These are phyloP conservation scores for Thamnophis elegans DNA, from an alignment of 2,797 vertebrate species.

Conservation along the genomic window DNA sequence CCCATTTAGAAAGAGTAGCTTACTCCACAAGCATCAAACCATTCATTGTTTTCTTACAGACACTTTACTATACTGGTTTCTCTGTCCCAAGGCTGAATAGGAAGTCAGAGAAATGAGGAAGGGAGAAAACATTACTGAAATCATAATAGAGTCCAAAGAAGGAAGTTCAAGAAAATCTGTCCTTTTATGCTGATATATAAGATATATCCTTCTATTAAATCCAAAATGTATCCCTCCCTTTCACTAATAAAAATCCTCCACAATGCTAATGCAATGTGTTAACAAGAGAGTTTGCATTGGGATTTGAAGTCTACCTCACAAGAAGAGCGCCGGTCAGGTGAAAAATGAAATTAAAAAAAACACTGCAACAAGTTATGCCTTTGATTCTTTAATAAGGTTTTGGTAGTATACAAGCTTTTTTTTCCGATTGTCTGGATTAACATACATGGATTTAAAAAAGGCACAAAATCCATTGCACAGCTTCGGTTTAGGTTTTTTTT, in stretches of 20 bases:
- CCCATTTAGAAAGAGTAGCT: background rate
- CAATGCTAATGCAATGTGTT: background rate
- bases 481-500: slow-evolving; percentile 65
- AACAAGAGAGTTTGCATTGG: background rate
- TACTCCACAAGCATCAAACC: background rate
- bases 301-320: background rate
- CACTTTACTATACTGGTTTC: no score
- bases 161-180: background rate
- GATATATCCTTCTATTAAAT: background rate
- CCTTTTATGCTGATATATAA: background rate
- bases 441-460: slow-evolving; percentile 95
- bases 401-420: slow-evolving; percentile 89
- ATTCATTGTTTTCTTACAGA: background rate
- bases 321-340: background rate
- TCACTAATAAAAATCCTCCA: background rate
- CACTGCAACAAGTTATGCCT: slow-evolving; percentile 67
- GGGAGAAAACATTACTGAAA: background rate
- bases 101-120: background rate
- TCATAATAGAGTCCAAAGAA: background rate
- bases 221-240: background rate
- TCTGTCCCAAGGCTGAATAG: background rate
- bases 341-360: slow-evolving; percentile 34
- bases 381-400: slow-evolving; percentile 91
- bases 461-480: slow-evolving; percentile 95
- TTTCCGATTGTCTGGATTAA: slow-evolving; percentile 92